Evolutionary conservation across 1,140 invertebrate species (phyloP), one percentile per base, ranked within the genome.

Genomic region (Drosophila simulans): DNA sequence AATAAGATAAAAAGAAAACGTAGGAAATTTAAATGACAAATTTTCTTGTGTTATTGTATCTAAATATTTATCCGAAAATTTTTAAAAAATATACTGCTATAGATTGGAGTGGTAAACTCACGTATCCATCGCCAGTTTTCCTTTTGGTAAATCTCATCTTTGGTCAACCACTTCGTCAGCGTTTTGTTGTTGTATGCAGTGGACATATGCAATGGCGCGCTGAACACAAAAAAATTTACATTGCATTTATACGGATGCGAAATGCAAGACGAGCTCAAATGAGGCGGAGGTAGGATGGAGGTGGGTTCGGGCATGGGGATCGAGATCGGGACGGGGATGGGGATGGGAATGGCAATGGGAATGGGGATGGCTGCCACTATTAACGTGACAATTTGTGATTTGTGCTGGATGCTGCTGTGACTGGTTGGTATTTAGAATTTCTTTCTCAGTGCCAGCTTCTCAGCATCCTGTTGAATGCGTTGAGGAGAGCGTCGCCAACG

Each of bases 361-460:
- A 55, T 49, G 40, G 64, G 56, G 37, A 51, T 63, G 63, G 74
- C 74, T 63, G 68, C 84, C 77, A 89, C 84, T 89, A 89, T 89
- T 89, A 89, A 89, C 84, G 84, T 89, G 84, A 89, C 85, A 89
- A 89, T 89, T 89, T 89, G 84, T 89, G 84, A 89, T 89, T 89
- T 89, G 84, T 89, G 85, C 84, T 78, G 69, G 42, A 40, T 49
- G 43, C 68, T 69, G 63, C 64, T 68, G 55, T 54, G 66, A 62
- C 74, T 84, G 79, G 74, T 74, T 90, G 84, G 84, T 89, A 89
- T 89, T 89, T 89, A 89, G 84, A 89, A 89, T 90, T 80, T 83
- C 78, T 89, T 89, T 62, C 79, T 69, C 82, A 77, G 63, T 77
- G 62, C 40, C 51, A 66, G 70, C 75, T 27, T 46, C 55, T 13